Conservation (phyloP, 2,113 vertebrate species). For the Lycaon pictus region DNA sequence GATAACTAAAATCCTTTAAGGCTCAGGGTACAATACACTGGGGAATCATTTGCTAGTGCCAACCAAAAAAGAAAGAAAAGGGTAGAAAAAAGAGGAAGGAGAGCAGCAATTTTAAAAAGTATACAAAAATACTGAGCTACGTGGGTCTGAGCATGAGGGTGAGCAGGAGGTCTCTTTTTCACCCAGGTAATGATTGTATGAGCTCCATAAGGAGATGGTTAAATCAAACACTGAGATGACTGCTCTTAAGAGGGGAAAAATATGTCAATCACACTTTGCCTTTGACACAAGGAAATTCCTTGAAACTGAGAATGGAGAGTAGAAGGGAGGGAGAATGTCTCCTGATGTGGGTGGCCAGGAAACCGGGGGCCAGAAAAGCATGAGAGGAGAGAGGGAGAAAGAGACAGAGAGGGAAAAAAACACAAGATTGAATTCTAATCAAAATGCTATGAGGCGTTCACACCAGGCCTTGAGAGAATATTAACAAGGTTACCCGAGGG, state of each 20-base stretch:
- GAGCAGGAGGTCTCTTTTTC: constrained; percentile 82
- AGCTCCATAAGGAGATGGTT: constrained; percentile 90
- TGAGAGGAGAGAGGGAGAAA: constrained; percentile 84
- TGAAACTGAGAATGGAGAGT: constrained; percentile 90
- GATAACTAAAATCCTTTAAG: constrained; percentile 56
- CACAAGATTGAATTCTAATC: constrained; percentile 90
- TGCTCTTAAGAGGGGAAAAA: constrained; percentile 88
- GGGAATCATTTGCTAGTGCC: constrained; percentile 46
- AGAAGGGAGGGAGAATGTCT: constrained; percentile 89
- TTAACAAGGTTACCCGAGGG: constrained; percentile 89
- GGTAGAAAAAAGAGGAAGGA: neutral
- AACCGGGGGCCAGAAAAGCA: constrained; percentile 91
- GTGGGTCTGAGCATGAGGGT: constrained; percentile 37
- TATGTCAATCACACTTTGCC: constrained; percentile 92
- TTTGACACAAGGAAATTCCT: constrained; percentile 92
- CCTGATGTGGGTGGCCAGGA: constrained; percentile 94
- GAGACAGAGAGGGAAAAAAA: constrained; percentile 72
- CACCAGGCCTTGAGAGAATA: constrained; percentile 92
- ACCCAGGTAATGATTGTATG: constrained; percentile 85
- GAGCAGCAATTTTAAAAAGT: constrained; percentile 45
- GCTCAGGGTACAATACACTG: constrained; percentile 9
- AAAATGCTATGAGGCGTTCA: constrained; percentile 90
- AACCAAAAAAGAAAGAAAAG: neutral
- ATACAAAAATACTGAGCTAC: constrained; percentile 18
- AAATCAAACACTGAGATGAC: constrained; percentile 88